Percentiles rank a stretch among this genome's conserved stretches.
Evolutionary conservation across 2,888 invertebrate species (phyloP).

Genomic region (Colletes collaris): DNA sequence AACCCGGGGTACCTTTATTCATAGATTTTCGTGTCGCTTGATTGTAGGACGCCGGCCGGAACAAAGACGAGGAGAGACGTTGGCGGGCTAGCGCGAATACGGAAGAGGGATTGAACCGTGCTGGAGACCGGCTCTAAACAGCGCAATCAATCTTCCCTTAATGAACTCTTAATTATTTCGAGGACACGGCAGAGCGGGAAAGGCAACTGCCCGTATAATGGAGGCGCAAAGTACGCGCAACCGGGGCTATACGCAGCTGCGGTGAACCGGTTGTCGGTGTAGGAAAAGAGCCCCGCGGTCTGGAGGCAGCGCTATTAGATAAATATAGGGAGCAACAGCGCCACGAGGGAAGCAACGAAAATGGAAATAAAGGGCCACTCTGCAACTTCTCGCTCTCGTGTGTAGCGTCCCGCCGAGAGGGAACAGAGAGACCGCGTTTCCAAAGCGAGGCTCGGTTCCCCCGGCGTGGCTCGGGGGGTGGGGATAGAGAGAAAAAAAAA

Average conservation of each 20-base stretch:
- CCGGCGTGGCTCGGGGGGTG: too few species aligned
- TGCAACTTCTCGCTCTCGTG: conserved; percentile 52
- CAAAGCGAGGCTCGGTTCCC: conserved; percentile 31
- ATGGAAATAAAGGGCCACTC: conserved; percentile 75
- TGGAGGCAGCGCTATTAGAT: conserved; percentile 78
- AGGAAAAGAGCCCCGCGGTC: conserved; percentile 67
- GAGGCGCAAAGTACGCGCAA: conserved; percentile 81
- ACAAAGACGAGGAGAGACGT: not conserved
- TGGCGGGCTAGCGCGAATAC: not conserved
- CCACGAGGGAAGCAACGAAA: conserved; percentile 69
- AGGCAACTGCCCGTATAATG: conserved; percentile 82
- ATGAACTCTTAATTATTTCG: conserved; percentile 83
- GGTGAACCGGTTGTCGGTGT: conserved; percentile 52
- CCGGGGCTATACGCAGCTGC: conserved; percentile 70
- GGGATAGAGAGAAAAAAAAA: conserved; percentile 2
- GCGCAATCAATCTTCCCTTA: conserved; percentile 81
- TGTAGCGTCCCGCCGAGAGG: conserved; percentile 30
- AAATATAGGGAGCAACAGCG: conserved; percentile 79
- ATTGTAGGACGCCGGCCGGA: conserved; percentile 17
- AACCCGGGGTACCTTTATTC: conserved; percentile 73
- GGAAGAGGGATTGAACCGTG: conserved; percentile 32
- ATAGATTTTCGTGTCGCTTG: conserved; percentile 70
- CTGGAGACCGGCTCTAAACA: conserved; percentile 74
- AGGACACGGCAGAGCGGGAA: conserved; percentile 73
- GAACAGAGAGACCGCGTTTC: conserved; percentile 38